Base-by-base conservation (phyloP, 2,888 invertebrate genomes). In the Galeopsomyia nigrocyanea region DNA sequence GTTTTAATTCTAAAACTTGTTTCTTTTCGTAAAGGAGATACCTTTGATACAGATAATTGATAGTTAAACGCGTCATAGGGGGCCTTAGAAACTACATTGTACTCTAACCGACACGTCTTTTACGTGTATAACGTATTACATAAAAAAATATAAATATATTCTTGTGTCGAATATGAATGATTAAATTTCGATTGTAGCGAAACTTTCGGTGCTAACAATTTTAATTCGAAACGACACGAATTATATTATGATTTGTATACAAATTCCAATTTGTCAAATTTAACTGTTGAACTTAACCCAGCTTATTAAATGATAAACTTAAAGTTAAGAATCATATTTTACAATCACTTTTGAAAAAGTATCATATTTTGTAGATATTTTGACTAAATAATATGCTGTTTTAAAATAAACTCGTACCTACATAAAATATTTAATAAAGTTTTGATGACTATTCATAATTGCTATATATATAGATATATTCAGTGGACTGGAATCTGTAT, bases 31-130 rank as follows among this genome's bases (percentile, higher is more conserved):
- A 46, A 13, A 60, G 10, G 14, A 53, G 7, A 39, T 39, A 39
- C 39, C 2, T 31, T 62, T 47, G 14, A 56, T 56, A 55, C 39
- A 17, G 0, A 47, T 65, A 60, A 55, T 71, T 55, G 19, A 31
- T 65, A 65, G 60, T 65, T 65, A 49, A 22, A 65, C 55, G 60
- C 64, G 60, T 55, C 21, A 71, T 71, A 65, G 71, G 71, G 65
- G 71, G 71, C 71, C 71, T 71, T 71, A 71, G 71, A 71, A 55
- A 71, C 39, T 39, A 39, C 39, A 39, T 16, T 51, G 57, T 70
- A 70, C 63, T 71, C 63, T 49, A 65, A 65, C 19, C 19, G 21
- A 65, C 63, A 58, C 39, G 57, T 57, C n/a, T 57, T 21, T 64
- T 26, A 58, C 39, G 63, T 58, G 63, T 58, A 53, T 64, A 69